Percentiles rank a stretch among this genome's conserved stretches.
These are phyloP conservation scores for Leptonema lineaticorne DNA, from an alignment of 1,140 invertebrate genomes.

Conservation along the genomic window DNA sequence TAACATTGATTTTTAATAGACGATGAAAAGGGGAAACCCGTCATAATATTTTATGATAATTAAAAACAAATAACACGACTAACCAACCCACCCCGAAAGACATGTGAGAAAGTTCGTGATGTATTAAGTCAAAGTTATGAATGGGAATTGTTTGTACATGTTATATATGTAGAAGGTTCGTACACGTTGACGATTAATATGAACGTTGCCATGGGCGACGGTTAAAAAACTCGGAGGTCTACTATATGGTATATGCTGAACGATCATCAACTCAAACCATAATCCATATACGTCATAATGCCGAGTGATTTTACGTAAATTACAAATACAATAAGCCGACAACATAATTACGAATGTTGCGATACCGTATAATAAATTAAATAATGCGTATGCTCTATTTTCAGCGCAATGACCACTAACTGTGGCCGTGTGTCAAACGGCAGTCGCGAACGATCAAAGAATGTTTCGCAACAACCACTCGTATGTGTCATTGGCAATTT, in stretches of 20 bases:
- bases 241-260: background rate
- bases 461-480: background rate
- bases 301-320: no score
- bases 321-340: background rate
- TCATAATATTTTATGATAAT: conserved; percentile 6
- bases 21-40: background rate
- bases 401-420: background rate
- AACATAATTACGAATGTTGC: background rate
- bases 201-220: background rate
- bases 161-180: background rate
- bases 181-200: background rate
- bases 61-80: conserved; percentile 3
- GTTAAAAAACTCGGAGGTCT: background rate
- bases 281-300: background rate
- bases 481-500: no score
- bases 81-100: background rate
- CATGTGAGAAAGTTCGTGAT: conserved; percentile 2
- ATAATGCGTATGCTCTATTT: background rate
- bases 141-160: conserved; percentile 8
- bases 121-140: conserved; percentile 13
- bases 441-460: background rate
- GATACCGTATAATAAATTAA: background rate
- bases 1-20: background rate
- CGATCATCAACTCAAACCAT: background rate
- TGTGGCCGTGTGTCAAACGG: background rate